A percentile compares a stretch with the other conserved stretches of the same genome.
phyloP scores from a whole-genome alignment of 1,140 invertebrate species.

The Neodiprion virginianus region DNA sequence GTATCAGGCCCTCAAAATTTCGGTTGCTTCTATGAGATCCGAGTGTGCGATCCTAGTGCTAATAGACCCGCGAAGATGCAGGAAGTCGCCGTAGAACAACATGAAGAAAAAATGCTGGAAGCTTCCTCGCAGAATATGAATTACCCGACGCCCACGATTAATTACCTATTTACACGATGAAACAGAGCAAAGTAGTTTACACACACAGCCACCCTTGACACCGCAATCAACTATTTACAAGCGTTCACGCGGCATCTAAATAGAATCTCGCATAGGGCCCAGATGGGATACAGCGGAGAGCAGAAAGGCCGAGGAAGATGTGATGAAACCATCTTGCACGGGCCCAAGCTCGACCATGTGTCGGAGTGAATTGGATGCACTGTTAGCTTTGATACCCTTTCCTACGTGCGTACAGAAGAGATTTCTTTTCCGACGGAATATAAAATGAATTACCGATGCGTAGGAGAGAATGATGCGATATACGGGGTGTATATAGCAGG shows the following conservation, averaged over 20 bases:
- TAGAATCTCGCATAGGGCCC: neutral
- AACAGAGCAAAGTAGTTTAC: too few species aligned
- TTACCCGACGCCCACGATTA: neutral
- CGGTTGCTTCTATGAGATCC: too few species aligned
- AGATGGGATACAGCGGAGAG: neutral
- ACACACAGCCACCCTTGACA: neutral
- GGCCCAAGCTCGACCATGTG: constrained; percentile 33
- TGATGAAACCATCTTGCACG: constrained; percentile 37
- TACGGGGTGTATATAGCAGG: neutral
- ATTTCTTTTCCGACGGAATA: neutral
- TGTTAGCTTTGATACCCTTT: constrained; percentile 40
- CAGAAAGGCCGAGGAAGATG: constrained; percentile 19
- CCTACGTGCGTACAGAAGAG: neutral
- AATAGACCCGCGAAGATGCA: neutral
- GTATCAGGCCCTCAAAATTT: too few species aligned
- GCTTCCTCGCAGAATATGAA: neutral
- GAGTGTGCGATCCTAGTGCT: neutral
- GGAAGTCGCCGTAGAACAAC: neutral
- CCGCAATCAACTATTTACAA: neutral
- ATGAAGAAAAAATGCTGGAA: neutral
- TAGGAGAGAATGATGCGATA: neutral
- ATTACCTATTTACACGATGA: too few species aligned
- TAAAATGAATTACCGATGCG: neutral
- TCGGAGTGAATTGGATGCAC: constrained; percentile 25
- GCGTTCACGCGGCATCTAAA: neutral